These are phyloP conservation scores for Idaea straminata DNA, from an alignment of 2,888 invertebrate genomes.

Conservation along the genomic window DNA sequence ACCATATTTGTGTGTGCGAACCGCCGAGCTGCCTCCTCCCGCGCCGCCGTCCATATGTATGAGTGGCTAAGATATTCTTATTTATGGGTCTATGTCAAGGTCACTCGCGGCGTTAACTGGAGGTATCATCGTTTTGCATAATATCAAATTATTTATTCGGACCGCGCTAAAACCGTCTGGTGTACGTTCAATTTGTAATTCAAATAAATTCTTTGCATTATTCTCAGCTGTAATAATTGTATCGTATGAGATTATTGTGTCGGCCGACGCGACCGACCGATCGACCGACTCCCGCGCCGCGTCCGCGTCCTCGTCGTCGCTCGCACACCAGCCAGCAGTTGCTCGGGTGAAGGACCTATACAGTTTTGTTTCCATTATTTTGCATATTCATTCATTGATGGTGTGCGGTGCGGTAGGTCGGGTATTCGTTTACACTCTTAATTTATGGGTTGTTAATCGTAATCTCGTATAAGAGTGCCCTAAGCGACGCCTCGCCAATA, in stretches of 20 bases:
- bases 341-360: conserved; percentile 30
- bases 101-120: conserved; percentile 58
- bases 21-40: conserved; percentile 31
- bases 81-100: conserved; percentile 79
- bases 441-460: conserved; percentile 38
- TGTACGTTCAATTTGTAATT: conserved; percentile 74
- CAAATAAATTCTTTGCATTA: conserved; percentile 71
- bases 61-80: conserved; percentile 78
- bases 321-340: conserved; percentile 16
- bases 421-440: conserved; percentile 42
- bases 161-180: conserved; percentile 72
- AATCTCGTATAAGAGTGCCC: not conserved
- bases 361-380: conserved; percentile 46
- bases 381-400: conserved; percentile 53
- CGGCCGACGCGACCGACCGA: conserved; percentile 38
- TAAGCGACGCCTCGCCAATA: not conserved
- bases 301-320: conserved; percentile 7
- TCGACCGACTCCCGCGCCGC: not conserved
- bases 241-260: conserved; percentile 61
- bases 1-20: conserved; percentile 77
- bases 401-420: conserved; percentile 56
- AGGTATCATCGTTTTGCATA: conserved; percentile 75
- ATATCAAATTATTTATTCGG: conserved; percentile 79
- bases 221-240: conserved; percentile 67
- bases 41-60: conserved; percentile 70